phyloP scores from a whole-genome alignment of 2,113 vertebrate species.

The Genyomyrus donnyi region DNA sequence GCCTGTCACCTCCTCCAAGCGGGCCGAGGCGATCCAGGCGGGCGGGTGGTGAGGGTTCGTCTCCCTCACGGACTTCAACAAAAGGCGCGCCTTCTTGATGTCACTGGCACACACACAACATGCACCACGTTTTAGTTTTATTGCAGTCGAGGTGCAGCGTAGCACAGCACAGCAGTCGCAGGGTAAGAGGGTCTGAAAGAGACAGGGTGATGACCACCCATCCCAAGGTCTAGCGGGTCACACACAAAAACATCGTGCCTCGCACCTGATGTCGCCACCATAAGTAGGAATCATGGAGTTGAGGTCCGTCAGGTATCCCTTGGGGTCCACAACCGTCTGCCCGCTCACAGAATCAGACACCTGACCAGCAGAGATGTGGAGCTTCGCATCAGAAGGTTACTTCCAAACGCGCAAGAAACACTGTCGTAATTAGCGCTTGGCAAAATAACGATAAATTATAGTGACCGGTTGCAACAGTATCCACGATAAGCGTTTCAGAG shows the following conservation, averaged over 20 bases:
- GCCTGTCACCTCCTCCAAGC: constrained; percentile 92
- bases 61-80: constrained; percentile 93
- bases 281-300: constrained; percentile 99
- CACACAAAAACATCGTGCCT: constrained; percentile 14
- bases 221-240: not conserved
- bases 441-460: not conserved
- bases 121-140: not conserved
- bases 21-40: constrained; percentile 95
- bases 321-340: constrained; percentile 95
- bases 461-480: not conserved
- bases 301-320: constrained; percentile 93
- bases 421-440: not conserved
- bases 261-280: constrained; percentile 98
- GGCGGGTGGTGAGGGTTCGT: constrained; percentile 96
- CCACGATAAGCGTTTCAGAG: not conserved
- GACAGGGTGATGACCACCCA: not conserved
- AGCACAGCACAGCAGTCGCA: not conserved
- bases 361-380: constrained; percentile 43
- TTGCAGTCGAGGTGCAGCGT: not conserved
- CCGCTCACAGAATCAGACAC: constrained; percentile 96
- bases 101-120: constrained; percentile 61
- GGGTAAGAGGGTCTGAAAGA: not conserved
- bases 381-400: not conserved
- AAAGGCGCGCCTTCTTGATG: constrained; percentile 93
- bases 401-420: not conserved